Percentiles rank a stretch among this genome's conserved stretches.
Conservation (phyloP, 2,797 vertebrate genomes). For the Pachyuromys duprasi region DNA sequence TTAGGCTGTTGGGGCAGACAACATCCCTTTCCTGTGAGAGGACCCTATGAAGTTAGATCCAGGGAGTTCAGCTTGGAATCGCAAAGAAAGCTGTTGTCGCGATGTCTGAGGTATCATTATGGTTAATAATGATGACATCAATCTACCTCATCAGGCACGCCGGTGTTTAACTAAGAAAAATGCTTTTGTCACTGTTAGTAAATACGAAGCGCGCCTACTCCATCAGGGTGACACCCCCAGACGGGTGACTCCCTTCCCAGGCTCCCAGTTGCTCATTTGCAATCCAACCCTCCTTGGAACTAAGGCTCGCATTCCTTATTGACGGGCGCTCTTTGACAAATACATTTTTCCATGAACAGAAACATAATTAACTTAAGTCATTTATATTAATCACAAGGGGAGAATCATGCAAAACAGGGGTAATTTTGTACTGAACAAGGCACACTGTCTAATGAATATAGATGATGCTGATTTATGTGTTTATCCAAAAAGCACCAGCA, state of each 20-base stretch:
- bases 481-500: slow-evolving; percentile 82
- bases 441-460: slow-evolving; percentile 85
- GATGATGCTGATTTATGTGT: slow-evolving; percentile 89
- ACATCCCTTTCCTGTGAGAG: neutral
- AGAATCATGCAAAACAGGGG: slow-evolving; percentile 83
- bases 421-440: slow-evolving; percentile 86
- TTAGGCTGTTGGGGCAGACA: neutral
- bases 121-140: slow-evolving; percentile 76
- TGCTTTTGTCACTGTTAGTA: slow-evolving; percentile 73
- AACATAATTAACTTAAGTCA: slow-evolving; percentile 88
- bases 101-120: slow-evolving; percentile 65
- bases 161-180: slow-evolving; percentile 78
- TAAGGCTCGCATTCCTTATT: slow-evolving; percentile 84
- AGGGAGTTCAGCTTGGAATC: neutral
- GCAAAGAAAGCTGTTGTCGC: slow-evolving; percentile 32
- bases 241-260: neutral
- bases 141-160: slow-evolving; percentile 60
- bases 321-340: slow-evolving; percentile 86
- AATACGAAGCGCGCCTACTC: slow-evolving; percentile 47
- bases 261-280: slow-evolving; percentile 55
- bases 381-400: slow-evolving; percentile 89
- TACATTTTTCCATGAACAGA: slow-evolving; percentile 87
- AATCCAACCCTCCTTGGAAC: slow-evolving; percentile 63
- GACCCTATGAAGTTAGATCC: neutral
- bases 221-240: slow-evolving; percentile 68